Percentiles rank a stretch among this genome's conserved stretches.
These are phyloP conservation scores for Ichneumoninae sp. DNA, from an alignment of 2,888 invertebrate genomes.

Conservation along the genomic window DNA sequence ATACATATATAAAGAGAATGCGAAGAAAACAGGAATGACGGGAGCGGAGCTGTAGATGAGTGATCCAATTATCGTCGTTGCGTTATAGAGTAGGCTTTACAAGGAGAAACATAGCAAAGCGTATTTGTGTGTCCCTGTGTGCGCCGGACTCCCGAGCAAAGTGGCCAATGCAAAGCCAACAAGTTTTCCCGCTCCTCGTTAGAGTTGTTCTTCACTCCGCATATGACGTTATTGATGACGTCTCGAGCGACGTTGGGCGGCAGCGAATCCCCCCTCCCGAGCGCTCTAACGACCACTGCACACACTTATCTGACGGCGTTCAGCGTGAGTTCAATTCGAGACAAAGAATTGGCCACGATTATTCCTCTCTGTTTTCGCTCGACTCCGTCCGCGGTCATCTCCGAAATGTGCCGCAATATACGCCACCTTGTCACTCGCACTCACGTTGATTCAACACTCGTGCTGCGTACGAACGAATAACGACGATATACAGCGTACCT, in stretches of 20 bases:
- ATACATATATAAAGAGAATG: neutral
- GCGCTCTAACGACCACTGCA: conserved; percentile 22
- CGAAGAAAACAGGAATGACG: conserved; percentile 3
- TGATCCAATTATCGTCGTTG: conserved; percentile 43
- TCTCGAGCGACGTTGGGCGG: conserved; percentile 32
- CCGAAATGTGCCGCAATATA: neutral
- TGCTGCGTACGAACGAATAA: neutral
- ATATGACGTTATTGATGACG: conserved; percentile 63
- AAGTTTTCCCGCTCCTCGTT: conserved; percentile 22
- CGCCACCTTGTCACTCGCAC: neutral
- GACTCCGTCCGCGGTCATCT: neutral
- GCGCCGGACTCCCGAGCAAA: conserved; percentile 1
- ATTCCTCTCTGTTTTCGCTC: neutral
- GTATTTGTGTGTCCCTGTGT: neutral
- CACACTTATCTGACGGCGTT: conserved; percentile 45
- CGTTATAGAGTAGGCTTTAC: conserved; percentile 23
- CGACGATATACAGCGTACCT: neutral
- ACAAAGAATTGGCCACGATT: conserved; percentile 3
- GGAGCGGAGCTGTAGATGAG: conserved; percentile 1
- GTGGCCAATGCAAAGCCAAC: conserved; percentile 15
- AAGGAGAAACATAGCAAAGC: conserved; percentile 31
- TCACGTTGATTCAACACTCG: too few species aligned
- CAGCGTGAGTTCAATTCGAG: conserved; percentile 37
- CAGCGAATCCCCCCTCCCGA: neutral
- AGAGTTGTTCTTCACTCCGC: conserved; percentile 1